phyloP scores from a whole-genome alignment of 2,113 vertebrate genomes.

The Tamias sibiricus region DNA sequence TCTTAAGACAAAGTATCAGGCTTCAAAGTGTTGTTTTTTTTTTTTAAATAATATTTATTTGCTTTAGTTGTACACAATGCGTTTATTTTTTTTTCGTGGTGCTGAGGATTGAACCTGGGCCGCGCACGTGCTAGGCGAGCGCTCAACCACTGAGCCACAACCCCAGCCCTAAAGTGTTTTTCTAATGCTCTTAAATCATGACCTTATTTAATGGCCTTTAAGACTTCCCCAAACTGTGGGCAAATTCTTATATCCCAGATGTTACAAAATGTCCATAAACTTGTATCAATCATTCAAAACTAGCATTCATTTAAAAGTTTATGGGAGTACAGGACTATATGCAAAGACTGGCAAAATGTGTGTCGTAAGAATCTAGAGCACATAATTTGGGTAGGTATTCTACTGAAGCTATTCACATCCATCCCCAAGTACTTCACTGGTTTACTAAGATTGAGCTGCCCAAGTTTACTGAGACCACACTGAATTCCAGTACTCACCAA shows the following conservation, averaged over 20 bases:
- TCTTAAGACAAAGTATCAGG: not conserved
- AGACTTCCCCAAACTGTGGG: not conserved
- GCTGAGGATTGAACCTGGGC: no score
- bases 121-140: no score
- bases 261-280: not conserved
- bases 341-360: not conserved
- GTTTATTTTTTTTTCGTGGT: no score
- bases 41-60: no score
- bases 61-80: no score
- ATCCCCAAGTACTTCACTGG: not conserved
- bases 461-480: not conserved
- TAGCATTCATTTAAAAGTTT: not conserved
- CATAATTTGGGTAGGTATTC: not conserved
- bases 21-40: no score
- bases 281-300: not conserved
- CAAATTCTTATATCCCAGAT: not conserved
- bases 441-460: no score
- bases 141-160: no score
- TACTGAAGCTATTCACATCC: not conserved
- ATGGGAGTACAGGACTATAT: not conserved
- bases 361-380: not conserved
- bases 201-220: not conserved
- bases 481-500: not conserved
- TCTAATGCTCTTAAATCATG: not conserved
- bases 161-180: no score